Evolutionary conservation across 2,113 vertebrate species (phyloP).

Genomic region (Pelecanus crispus): DNA sequence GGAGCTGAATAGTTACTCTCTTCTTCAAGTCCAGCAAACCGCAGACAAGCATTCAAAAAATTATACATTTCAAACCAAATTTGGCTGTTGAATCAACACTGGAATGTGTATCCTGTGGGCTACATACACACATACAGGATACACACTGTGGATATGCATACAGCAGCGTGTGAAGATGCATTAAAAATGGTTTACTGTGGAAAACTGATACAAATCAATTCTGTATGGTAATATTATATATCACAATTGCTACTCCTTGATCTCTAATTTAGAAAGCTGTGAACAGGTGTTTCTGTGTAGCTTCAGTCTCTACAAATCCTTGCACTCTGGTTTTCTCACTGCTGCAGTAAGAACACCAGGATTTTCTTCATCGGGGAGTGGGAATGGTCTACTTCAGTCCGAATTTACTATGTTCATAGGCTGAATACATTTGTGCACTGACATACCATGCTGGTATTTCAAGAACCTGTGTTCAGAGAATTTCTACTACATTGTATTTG

Average conservation of each 20-base stretch:
- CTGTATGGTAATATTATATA: background rate
- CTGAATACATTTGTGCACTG: background rate
- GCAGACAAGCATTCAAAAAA: background rate
- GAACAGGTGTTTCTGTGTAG: background rate
- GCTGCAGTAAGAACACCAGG: background rate
- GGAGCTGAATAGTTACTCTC: background rate
- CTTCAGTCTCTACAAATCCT: background rate
- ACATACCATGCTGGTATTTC: background rate
- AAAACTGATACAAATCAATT: background rate
- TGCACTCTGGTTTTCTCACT: background rate
- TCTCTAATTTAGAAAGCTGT: background rate
- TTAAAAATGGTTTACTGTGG: background rate
- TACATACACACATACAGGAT: background rate
- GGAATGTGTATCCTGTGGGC: fast-evolving
- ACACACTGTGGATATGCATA: background rate
- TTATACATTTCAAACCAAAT: background rate
- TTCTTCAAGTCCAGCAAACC: background rate
- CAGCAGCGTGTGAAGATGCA: background rate
- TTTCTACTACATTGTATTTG: background rate
- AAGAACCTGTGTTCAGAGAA: background rate
- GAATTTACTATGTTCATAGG: background rate
- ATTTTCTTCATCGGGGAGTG: background rate
- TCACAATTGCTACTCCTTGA: background rate
- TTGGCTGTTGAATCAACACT: background rate
- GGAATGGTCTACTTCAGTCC: background rate